Evolutionary conservation across 2,888 invertebrate species (phyloP).

Genomic region (Nymphalis c-album): DNA sequence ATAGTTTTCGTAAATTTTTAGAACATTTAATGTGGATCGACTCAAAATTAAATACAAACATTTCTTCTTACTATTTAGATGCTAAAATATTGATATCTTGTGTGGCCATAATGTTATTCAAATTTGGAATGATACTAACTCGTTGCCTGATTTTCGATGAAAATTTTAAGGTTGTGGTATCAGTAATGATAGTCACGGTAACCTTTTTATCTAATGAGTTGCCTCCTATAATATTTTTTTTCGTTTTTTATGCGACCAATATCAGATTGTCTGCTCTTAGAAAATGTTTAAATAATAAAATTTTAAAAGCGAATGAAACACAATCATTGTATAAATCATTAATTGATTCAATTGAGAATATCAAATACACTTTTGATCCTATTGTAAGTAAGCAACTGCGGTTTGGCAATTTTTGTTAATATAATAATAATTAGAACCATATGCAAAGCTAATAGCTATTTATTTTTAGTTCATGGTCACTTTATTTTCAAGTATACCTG

Average conservation of each 20-base stretch:
- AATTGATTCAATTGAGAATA: conserved; percentile 11
- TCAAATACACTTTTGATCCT: conserved; percentile 4
- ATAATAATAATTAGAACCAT: not conserved
- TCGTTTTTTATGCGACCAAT: not conserved
- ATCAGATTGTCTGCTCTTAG: conserved; percentile 3
- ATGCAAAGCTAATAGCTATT: not conserved
- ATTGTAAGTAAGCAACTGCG: conserved; percentile 13
- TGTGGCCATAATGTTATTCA: not conserved
- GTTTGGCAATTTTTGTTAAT: too few relatives aligned
- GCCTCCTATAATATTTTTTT: not conserved
- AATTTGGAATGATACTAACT: not conserved
- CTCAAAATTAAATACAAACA: not conserved
- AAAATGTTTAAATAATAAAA: conserved; percentile 3
- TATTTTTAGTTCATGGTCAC: not conserved
- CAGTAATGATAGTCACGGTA: too few relatives aligned
- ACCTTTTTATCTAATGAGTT: not conserved
- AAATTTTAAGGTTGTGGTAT: too few relatives aligned
- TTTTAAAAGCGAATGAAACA: not conserved
- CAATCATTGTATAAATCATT: conserved; percentile 15
- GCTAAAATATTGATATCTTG: conserved; percentile 6
- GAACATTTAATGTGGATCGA: not conserved
- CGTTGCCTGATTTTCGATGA: not conserved
- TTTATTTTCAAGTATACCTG: not conserved
- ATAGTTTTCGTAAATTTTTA: not conserved
- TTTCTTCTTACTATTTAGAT: conserved; percentile 2